Base-by-base conservation (phyloP, 1,140 invertebrate genomes). In the Vanessa tameamea region DNA sequence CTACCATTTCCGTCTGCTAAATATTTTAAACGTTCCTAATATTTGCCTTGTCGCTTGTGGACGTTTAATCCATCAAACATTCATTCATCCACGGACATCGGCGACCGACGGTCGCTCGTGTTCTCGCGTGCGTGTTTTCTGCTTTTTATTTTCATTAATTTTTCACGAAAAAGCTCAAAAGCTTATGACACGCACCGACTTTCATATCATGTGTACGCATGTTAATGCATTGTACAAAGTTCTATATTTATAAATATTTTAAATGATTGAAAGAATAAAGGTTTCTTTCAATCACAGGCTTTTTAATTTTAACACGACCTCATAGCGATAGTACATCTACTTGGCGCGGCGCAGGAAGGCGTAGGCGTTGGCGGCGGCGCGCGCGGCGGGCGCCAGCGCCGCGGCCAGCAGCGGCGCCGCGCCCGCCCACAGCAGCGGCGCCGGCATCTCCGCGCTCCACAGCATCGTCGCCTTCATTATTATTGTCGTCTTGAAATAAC, bases 181-280 rank as follows among this genome's bases (percentile, higher is more conserved):
- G 78, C 79, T 82, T 82, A 64, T 63, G 51, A 85, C 72, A 65
- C 64, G 68, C 81, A 78, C 83, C 82, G 72, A 74, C 78, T 76
- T 82, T 86, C 79, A 71, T 69, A 74, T 78, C 72, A 86, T 84
- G 78, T 85, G 82, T 87, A 85, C 84, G 84, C 84, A 89, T 84
- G 81, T 85, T 79, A 78, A 82, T 85, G 81, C 86, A 89, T 87
- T 92, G 89, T 92, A 92, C 89, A 92, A 92, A 92, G 88, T 87
- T 85, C 81, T 88, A 90, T 92, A 91, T 90, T 89, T 92, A 91
- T 90, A 85, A 89, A 87, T 88, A 92, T 90, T 89, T 90, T 89
- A 90, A 91, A 87, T 88, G 87, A 92, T 92, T 91, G 88, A 92
- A 90, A 88, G 82, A 92, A 91, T 90, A 90, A 92, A 92, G 83